Evolutionary conservation across 1,140 invertebrate genomes (phyloP).

Genomic region (Leptonema lineaticorne): DNA sequence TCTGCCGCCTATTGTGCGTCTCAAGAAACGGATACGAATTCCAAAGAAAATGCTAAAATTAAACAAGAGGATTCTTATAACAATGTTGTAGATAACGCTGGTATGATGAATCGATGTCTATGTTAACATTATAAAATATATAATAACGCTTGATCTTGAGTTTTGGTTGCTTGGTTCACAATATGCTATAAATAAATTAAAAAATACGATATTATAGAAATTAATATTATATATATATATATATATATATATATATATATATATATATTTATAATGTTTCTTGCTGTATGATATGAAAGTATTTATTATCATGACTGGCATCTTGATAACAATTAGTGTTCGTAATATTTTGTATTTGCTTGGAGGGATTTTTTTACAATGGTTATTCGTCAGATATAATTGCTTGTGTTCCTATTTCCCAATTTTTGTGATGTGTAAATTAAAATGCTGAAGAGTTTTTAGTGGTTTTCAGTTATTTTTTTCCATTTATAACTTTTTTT

Average conservation of each 20-base stretch:
- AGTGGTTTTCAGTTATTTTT: too few species aligned
- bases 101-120: conserved; percentile 31
- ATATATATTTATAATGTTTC: too few species aligned
- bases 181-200: neutral
- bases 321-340: too few species aligned
- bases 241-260: neutral
- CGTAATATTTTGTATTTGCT: too few species aligned
- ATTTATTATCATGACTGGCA: too few species aligned
- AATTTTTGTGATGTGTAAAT: too few species aligned
- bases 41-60: conserved; percentile 1
- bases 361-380: too few species aligned
- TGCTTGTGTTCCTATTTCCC: too few species aligned
- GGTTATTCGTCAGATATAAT: too few species aligned
- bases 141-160: neutral
- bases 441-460: too few species aligned
- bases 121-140: neutral
- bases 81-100: conserved; percentile 20
- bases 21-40: conserved; percentile 46
- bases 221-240: neutral
- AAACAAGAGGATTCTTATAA: conserved; percentile 41
- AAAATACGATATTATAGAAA: neutral
- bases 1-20: conserved; percentile 50
- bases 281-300: too few species aligned
- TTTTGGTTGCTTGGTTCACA: conserved; percentile 3
- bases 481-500: too few species aligned